Base-by-base conservation (phyloP, 2,888 invertebrate species). In the Chymomyza fuscimana region DNA sequence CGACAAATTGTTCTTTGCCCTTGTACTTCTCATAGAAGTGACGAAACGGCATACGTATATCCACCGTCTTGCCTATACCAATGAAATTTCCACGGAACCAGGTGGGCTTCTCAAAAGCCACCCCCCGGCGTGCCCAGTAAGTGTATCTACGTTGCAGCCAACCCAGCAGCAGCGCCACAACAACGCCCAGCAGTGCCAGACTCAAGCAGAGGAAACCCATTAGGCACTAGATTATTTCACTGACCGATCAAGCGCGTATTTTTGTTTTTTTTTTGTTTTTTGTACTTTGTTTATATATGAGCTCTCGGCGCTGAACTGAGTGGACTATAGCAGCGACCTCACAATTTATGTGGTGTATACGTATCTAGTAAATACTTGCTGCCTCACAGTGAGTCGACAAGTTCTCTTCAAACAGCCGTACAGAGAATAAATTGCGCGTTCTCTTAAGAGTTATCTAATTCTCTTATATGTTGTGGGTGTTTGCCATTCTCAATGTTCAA, bases 1-100 rank as follows among this genome's bases (percentile, higher is more conserved):
- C 89, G 0, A 83, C 89, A 67, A 89, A 88, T 0, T 82, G 81
- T 7, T 81, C 82, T 15, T 70, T 76, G 0, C 77, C 77, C 72
- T 88, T 89, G 71, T 83, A 87, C 71, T 88, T 83, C 46, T 74
- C 62, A 63, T 91, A 91, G 71, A 86, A 83, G 0, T 81, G 69
- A 4, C 80, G 77, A 12, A 89, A 79, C 0, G 86, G 80, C 5
- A 88, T 76, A n/a, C 80, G 69, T 0, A 85, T 54, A 7, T 82
- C 63, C 2, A 81, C 76, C 5, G 84, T 86, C 16, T 73, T 78
- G 5, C 88, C 87, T 58, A 85, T 79, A 4, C 77, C 77, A 3
- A 52, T 22, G 50, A 89, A 12, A 58, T 89, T 89, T 29, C 89
- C 89, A 51, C 77, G 74, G 19, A 87, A 70, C 63, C 86, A 67